These are phyloP conservation scores for Dinomys branickii DNA, from an alignment of 2,113 vertebrate genomes.

Conservation along the genomic window DNA sequence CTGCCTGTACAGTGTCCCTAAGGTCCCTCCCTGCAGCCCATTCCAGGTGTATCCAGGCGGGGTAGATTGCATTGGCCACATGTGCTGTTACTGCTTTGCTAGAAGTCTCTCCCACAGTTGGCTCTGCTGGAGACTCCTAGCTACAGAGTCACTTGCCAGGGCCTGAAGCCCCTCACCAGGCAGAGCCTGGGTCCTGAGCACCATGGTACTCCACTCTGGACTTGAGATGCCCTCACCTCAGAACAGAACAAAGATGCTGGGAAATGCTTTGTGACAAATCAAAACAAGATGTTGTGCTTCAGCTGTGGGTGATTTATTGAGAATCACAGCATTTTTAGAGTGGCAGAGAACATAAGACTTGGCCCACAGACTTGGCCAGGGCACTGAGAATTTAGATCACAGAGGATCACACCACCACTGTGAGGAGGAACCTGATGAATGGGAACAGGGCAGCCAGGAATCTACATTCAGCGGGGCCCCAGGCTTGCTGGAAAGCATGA, in stretches of 20 bases:
- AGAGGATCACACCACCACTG: accelerated
- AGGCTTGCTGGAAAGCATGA: background rate
- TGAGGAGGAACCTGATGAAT: accelerated
- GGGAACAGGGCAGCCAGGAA: background rate
- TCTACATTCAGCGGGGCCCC: background rate
- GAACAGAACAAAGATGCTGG: background rate
- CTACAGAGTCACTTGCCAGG: accelerated
- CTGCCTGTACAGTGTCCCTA: background rate
- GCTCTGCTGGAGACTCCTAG: background rate
- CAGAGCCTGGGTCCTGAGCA: accelerated
- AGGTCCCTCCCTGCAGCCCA: background rate
- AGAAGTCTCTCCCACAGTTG: accelerated
- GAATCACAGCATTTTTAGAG: background rate
- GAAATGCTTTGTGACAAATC: background rate
- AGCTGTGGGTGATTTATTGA: background rate
- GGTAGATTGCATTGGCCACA: accelerated
- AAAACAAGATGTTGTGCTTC: background rate
- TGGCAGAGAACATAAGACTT: accelerated
- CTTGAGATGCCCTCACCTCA: background rate
- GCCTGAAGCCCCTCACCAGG: accelerated
- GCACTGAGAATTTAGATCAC: background rate
- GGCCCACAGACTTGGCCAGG: background rate
- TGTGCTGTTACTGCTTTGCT: background rate
- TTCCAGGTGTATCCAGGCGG: background rate
- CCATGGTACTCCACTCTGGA: background rate